These are phyloP conservation scores for Aurelia sp. DNA, from an alignment of 30 jellyfish, hydroid and myxozoan genomes.

Conservation along the genomic window DNA sequence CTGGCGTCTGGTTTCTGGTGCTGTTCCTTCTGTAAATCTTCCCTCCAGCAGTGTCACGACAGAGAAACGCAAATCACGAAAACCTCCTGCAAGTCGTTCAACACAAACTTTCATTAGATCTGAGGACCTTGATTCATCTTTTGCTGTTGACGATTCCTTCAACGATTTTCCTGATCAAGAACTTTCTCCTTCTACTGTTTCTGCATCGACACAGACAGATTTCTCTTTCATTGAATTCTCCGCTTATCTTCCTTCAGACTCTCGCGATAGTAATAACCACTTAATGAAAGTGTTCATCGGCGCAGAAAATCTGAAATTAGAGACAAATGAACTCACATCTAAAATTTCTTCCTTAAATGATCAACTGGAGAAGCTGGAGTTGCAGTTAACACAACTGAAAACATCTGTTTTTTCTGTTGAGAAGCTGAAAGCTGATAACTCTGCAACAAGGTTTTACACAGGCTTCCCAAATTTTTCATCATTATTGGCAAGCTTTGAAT, in stretches of 20 bases:
- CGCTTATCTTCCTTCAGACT: slow-evolving; percentile 33
- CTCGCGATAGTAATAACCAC: slow-evolving; percentile 8
- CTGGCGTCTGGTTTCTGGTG: slow-evolving; percentile 15
- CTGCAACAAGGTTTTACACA: slow-evolving; percentile 23
- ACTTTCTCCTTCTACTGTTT: slow-evolving; percentile 15
- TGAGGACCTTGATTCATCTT: neutral
- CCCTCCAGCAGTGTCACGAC: slow-evolving; percentile 9
- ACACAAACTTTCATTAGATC: neutral
- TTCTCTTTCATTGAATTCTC: slow-evolving; percentile 30
- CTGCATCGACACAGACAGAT: slow-evolving; percentile 28
- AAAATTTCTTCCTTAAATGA: slow-evolving; percentile 1
- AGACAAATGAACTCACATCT: slow-evolving; percentile 1
- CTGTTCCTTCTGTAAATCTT: slow-evolving; percentile 24
- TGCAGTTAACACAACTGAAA: slow-evolving; percentile 30
- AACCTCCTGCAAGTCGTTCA: slow-evolving; percentile 23
- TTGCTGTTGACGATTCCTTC: slow-evolving; percentile 4
- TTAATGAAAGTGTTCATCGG: slow-evolving; percentile 19
- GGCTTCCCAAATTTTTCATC: slow-evolving; percentile 56
- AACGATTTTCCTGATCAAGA: neutral
- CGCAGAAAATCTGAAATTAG: neutral
- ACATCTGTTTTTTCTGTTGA: slow-evolving; percentile 40
- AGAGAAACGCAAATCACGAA: slow-evolving; percentile 14
- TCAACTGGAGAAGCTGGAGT: slow-evolving; percentile 5
- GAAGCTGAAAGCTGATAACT: slow-evolving; percentile 29
- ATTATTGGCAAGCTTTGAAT: slow-evolving; percentile 24